A percentile compares a stretch with the other conserved stretches of the same genome.
These are phyloP conservation scores for Mustela nigripes DNA, from an alignment of 2,113 vertebrate species.

Conservation along the genomic window DNA sequence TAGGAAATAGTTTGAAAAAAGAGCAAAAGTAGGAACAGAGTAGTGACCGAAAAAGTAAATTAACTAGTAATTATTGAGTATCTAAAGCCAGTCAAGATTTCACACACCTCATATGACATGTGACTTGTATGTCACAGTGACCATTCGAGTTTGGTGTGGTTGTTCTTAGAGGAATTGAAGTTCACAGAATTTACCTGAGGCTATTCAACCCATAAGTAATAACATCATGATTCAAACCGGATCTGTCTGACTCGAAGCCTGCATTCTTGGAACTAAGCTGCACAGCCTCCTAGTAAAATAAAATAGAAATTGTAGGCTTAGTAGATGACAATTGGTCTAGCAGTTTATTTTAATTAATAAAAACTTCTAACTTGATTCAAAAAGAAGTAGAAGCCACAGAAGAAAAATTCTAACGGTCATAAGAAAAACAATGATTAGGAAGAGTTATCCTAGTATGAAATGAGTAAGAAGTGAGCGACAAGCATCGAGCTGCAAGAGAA, in stretches of 20 bases:
- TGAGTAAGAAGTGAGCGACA: background rate
- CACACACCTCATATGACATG: background rate
- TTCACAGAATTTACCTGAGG: background rate
- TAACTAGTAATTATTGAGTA: background rate
- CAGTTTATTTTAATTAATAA: background rate
- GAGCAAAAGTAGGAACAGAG: background rate
- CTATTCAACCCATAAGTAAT: background rate
- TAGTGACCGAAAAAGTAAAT: background rate
- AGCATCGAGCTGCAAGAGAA: background rate
- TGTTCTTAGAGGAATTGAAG: background rate
- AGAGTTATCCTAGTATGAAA: background rate
- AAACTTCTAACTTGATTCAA: slow-evolving; percentile 23
- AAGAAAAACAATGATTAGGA: background rate
- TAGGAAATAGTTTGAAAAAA: slow-evolving; percentile 34
- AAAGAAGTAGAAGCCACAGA: background rate
- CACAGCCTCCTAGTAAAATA: background rate
- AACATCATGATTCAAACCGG: background rate
- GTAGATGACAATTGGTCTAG: background rate
- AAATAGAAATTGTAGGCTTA: background rate
- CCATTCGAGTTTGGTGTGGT: background rate
- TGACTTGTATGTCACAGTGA: background rate
- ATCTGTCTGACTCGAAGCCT: background rate
- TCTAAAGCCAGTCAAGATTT: background rate
- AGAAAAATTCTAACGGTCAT: background rate
- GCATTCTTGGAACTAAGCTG: background rate